Conservation (phyloP, 2,797 vertebrate genomes). For the Cyprinodon diabolis region DNA sequence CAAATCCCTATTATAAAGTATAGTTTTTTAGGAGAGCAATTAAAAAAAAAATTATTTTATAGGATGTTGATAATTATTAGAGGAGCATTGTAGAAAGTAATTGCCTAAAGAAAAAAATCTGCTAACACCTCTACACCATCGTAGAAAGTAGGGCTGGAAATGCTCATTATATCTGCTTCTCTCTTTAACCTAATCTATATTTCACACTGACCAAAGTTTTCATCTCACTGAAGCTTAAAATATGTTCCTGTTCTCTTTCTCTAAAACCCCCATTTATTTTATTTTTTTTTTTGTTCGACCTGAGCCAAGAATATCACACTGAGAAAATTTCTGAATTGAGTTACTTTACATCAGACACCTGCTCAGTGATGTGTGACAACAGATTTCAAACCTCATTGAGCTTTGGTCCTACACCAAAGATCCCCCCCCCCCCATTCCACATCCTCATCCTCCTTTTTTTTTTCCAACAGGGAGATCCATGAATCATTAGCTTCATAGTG, state of each 20-base stretch:
- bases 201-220: constrained; percentile 11
- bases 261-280: constrained; percentile 4
- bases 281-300: constrained; percentile 16
- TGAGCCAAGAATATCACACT: constrained; percentile 53
- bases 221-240: constrained; percentile 28
- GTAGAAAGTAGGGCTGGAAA: neutral
- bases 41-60: neutral
- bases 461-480: constrained; percentile 63
- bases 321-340: constrained; percentile 73
- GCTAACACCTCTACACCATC: neutral
- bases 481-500: constrained; percentile 77
- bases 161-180: neutral
- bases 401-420: constrained; percentile 59
- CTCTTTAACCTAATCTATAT: constrained; percentile 2
- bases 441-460: neutral
- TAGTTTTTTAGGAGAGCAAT: neutral
- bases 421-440: constrained; percentile 15
- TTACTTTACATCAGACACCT: constrained; percentile 76
- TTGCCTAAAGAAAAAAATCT: neutral
- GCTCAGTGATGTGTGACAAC: constrained; percentile 73
- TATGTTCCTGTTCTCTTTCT: constrained; percentile 27
- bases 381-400: constrained; percentile 81
- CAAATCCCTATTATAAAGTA: neutral
- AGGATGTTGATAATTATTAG: neutral
- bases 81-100: neutral